These are phyloP conservation scores for Pheucticus melanocephalus DNA, from an alignment of 2,113 vertebrate genomes.

Conservation along the genomic window DNA sequence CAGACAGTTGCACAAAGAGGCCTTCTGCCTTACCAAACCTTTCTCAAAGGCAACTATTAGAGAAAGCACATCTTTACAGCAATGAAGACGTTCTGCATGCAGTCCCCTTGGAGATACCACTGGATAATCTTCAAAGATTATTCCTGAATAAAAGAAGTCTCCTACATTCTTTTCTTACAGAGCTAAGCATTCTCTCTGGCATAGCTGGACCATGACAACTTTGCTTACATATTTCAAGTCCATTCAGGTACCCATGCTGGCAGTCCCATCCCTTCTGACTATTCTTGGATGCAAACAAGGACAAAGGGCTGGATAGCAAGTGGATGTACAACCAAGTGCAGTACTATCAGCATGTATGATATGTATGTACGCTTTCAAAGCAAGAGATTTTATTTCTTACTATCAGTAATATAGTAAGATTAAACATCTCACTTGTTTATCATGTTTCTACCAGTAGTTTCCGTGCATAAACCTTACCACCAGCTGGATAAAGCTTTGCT, in stretches of 20 bases:
- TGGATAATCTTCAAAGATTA: not conserved
- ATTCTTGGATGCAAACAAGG: not conserved
- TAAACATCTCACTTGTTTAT: not conserved
- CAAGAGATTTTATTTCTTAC: not conserved
- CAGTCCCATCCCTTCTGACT: not conserved
- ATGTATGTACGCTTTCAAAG: not conserved
- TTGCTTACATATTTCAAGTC: not conserved
- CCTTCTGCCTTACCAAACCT: not conserved
- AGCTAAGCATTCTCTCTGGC: not conserved
- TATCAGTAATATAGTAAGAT: not conserved
- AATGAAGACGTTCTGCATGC: not conserved
- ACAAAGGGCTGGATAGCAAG: not conserved
- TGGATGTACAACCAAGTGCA: not conserved
- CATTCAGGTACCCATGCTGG: not conserved
- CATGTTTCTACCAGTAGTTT: not conserved
- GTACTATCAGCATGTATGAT: not conserved
- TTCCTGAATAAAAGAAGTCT: not conserved
- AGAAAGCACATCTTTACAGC: not conserved
- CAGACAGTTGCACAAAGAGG: not conserved
- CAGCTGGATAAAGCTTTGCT: not conserved
- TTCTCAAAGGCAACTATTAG: not conserved
- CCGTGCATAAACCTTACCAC: not conserved
- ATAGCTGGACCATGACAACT: not conserved
- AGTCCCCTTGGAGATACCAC: not conserved
- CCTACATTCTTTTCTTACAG: not conserved